These are phyloP conservation scores for Cataglyphis rosenhaueri DNA, from an alignment of 2,888 invertebrate species.

Conservation along the genomic window DNA sequence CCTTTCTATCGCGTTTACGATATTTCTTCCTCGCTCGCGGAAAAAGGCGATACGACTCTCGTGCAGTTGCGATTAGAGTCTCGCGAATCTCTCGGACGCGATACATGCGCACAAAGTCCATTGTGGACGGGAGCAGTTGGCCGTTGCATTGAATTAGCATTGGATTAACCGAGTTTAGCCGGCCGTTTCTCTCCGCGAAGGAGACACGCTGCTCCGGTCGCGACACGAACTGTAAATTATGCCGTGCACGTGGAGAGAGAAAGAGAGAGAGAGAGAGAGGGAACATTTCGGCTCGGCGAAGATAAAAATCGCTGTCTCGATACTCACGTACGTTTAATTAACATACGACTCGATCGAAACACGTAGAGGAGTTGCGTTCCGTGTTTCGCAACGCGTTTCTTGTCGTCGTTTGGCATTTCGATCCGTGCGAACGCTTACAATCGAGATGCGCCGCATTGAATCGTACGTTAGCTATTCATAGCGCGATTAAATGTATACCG, in stretches of 20 bases:
- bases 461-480: conserved; percentile 44
- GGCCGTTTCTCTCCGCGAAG: conserved; percentile 62
- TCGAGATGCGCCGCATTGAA: conserved; percentile 5
- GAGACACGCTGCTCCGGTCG: conserved; percentile 48
- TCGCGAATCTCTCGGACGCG: conserved; percentile 50
- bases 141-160: conserved; percentile 82
- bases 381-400: conserved; percentile 62
- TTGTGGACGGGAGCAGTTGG: conserved; percentile 77
- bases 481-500: conserved; percentile 26
- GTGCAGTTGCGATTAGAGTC: conserved; percentile 63
- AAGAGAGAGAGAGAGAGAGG: conserved; percentile 45
- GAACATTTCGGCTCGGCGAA: conserved; percentile 59
- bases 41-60: conserved; percentile 42
- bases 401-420: conserved; percentile 62
- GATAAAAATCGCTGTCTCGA: conserved; percentile 65
- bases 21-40: conserved; percentile 23
- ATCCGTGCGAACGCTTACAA: conserved; percentile 60
- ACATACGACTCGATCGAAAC: conserved; percentile 68
- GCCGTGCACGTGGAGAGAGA: conserved; percentile 61
- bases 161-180: conserved; percentile 80
- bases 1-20: not conserved
- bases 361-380: conserved; percentile 24
- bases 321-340: conserved; percentile 70
- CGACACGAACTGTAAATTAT: conserved; percentile 68
- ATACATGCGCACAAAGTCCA: conserved; percentile 72